Evolutionary conservation across 2,888 invertebrate genomes (phyloP), one percentile per base, ranked within the genome.

Genomic region (Eustalomyia histrio): DNA sequence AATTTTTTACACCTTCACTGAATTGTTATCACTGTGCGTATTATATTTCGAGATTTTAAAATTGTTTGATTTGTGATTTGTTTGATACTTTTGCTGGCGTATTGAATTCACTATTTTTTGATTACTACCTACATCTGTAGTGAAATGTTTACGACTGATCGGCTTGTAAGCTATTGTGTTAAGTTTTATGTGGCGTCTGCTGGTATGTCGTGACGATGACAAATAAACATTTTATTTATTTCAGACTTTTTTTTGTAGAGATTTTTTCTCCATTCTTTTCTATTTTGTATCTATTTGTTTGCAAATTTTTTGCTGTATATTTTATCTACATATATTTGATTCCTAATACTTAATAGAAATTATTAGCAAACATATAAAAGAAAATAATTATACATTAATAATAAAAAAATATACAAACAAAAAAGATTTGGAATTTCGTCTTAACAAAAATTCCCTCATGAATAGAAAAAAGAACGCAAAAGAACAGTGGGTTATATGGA

Each of bases 101-200:
- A 79, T 83, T 76, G 80, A 83, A 83, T 83, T 35, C 8, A 16
- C 47, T 64, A 16, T 16, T 47, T 57, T 39, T 39, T 24, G 67
- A 71, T 57, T 33, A 50, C 83, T 83, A 82, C 83, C 85, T 83
- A 84, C 83, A 83, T 47, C 79, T 83, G 68, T 84, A 83, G 84
- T 83, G 86, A 85, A 84, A 84, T 85, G 82, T 84, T 83, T 79
- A 83, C 85, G 85, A 87, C 87, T 87, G 86, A 87, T 83, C 84
- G 65, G 84, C 82, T 85, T 84, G 81, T 78, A 81, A 79, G 84
- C 73, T 63, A 82, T 83, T 85, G 83, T 85, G 75, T 86, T 85
- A 85, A 84, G 86, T 87, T 87, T 85, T 87, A 87, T 87, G 85
- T 80, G 76, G 29, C 52, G 65, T 71, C 67, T 39, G 21, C 75